phyloP scores from a whole-genome alignment of 2,888 invertebrate genomes.

The Dryobota labecula region DNA sequence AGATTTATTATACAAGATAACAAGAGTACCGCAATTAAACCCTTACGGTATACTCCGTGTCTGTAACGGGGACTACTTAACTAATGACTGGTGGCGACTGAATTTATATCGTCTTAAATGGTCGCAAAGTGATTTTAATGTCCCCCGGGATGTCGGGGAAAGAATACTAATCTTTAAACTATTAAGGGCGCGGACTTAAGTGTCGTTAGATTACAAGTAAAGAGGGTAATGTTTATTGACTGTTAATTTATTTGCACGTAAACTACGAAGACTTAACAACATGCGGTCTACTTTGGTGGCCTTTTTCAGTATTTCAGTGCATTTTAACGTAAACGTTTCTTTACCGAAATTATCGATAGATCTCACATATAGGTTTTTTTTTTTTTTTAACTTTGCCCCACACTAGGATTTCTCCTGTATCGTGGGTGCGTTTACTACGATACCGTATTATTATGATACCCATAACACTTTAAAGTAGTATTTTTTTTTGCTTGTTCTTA shows the following conservation, averaged over 20 bases:
- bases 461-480: not conserved
- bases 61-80: slow-evolving; percentile 17
- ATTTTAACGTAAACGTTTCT: not conserved
- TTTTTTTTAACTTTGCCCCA: too few species aligned
- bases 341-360: not conserved
- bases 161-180: slow-evolving; percentile 66
- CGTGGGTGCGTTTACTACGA: too few species aligned
- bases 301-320: not conserved
- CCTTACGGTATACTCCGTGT: slow-evolving; percentile 11
- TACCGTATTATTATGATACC: not conserved
- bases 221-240: slow-evolving; percentile 31
- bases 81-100: slow-evolving; percentile 46
- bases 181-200: slow-evolving; percentile 47
- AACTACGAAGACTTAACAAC: not conserved
- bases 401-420: too few species aligned
- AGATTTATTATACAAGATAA: not conserved
- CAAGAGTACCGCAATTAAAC: slow-evolving; percentile 13
- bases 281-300: not conserved
- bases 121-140: slow-evolving; percentile 64
- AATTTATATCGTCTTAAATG: slow-evolving; percentile 62
- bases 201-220: slow-evolving; percentile 35
- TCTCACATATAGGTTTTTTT: too few species aligned
- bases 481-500: not conserved
- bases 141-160: slow-evolving; percentile 34
- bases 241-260: slow-evolving; percentile 18